Conservation (phyloP, 2,888 invertebrate species). For the Ochropleura leucogaster region DNA sequence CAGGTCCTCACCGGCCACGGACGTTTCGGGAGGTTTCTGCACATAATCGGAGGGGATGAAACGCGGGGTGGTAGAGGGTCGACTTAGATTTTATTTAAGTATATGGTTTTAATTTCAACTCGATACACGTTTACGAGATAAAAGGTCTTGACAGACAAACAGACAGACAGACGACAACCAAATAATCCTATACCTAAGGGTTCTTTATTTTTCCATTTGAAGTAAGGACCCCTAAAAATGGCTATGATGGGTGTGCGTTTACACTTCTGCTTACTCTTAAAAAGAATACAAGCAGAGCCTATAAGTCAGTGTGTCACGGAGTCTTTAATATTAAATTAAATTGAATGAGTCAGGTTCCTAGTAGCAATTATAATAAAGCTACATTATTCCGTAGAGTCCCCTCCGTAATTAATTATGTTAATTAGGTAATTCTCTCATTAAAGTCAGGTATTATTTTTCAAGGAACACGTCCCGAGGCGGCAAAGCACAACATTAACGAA, state of each 20-base stretch:
- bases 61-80: too few relatives aligned
- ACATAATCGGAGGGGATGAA: too few relatives aligned
- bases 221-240: background rate
- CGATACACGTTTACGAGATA: too few relatives aligned
- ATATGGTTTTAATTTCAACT: too few relatives aligned
- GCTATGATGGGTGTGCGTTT: background rate
- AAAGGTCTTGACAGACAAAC: too few relatives aligned
- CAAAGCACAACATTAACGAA: too few relatives aligned
- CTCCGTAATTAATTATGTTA: background rate
- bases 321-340: slow-evolving; percentile 13
- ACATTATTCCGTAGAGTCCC: background rate
- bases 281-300: background rate
- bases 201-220: too few relatives aligned
- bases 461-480: background rate
- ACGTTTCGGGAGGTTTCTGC: too few relatives aligned
- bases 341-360: slow-evolving; percentile 29
- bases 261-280: background rate
- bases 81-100: too few relatives aligned
- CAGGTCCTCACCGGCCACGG: too few relatives aligned
- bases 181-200: too few relatives aligned
- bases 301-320: slow-evolving; percentile 2
- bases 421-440: slow-evolving; percentile 23
- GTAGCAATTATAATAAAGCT: slow-evolving; percentile 31
- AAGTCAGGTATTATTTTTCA: background rate
- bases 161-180: too few relatives aligned